Evolutionary conservation across 2,797 vertebrate species (phyloP).

Genomic region (Xerus rutilus): DNA sequence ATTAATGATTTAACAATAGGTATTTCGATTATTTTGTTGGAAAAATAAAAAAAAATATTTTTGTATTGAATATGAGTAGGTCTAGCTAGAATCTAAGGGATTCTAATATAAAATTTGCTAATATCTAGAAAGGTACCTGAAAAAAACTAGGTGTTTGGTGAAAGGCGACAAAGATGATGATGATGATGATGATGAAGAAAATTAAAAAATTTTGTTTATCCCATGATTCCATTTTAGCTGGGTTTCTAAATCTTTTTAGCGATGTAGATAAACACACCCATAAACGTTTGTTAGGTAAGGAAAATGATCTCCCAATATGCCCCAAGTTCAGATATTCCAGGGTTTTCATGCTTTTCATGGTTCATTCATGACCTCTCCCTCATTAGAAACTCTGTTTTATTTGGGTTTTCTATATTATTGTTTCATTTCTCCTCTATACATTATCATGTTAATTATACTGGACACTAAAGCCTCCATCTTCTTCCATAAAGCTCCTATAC

Average conservation of each 20-base stretch:
- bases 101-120: neutral
- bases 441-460: neutral
- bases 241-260: neutral
- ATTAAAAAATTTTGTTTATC: neutral
- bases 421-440: neutral
- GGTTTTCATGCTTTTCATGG: neutral
- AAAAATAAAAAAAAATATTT: neutral
- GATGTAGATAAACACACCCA: neutral
- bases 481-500: neutral
- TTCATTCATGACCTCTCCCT: neutral
- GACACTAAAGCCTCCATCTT: neutral
- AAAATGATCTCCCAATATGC: conserved; percentile 15
- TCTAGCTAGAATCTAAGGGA: neutral
- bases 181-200: neutral
- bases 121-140: neutral
- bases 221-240: neutral
- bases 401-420: neutral
- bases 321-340: neutral
- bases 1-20: neutral
- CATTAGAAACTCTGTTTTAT: neutral
- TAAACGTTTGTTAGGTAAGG: neutral
- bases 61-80: neutral
- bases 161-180: neutral
- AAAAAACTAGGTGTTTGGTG: neutral
- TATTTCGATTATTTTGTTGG: neutral